Evolutionary conservation across 2,888 invertebrate genomes (phyloP).

Genomic region (Lithophane leautieri): DNA sequence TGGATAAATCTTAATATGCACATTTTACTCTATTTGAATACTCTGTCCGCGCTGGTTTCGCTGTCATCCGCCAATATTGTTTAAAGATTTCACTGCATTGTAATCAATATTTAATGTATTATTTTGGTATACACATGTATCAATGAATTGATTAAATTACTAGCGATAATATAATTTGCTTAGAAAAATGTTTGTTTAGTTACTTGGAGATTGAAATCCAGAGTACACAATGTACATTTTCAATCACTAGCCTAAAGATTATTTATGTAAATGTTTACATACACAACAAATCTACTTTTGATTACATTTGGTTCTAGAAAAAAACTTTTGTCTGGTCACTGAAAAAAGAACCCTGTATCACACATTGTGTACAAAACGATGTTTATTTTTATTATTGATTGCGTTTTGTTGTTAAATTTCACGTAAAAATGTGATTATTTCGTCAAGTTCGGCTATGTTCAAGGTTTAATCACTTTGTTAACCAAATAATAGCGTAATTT

Average conservation of each 20-base stretch:
- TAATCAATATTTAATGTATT: slow-evolving; percentile 15
- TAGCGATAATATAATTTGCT: slow-evolving; percentile 22
- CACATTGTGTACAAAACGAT: background rate
- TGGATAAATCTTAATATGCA: background rate
- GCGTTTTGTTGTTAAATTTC: slow-evolving; percentile 32
- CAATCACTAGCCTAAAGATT: slow-evolving; percentile 7
- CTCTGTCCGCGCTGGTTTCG: slow-evolving; percentile 14
- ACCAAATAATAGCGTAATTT: slow-evolving; percentile 77
- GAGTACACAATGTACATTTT: background rate
- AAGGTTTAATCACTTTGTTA: slow-evolving; percentile 64
- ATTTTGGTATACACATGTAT: slow-evolving; percentile 11
- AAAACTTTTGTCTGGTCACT: slow-evolving; percentile 7
- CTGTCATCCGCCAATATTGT: slow-evolving; percentile 8
- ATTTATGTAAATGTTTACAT: background rate
- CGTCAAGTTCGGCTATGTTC: slow-evolving; percentile 33
- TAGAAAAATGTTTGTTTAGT: slow-evolving; percentile 9
- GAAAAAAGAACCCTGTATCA: background rate
- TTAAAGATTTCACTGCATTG: slow-evolving; percentile 14
- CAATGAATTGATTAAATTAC: slow-evolving; percentile 1
- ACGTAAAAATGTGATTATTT: slow-evolving; percentile 21
- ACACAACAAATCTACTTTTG: background rate
- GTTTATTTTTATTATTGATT: slow-evolving; percentile 16
- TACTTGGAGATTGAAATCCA: slow-evolving; percentile 1
- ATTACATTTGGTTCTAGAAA: background rate
- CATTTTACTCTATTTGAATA: slow-evolving; percentile 12